These are phyloP conservation scores for Mirza zaza DNA, from an alignment of 2,113 vertebrate genomes.

Conservation along the genomic window DNA sequence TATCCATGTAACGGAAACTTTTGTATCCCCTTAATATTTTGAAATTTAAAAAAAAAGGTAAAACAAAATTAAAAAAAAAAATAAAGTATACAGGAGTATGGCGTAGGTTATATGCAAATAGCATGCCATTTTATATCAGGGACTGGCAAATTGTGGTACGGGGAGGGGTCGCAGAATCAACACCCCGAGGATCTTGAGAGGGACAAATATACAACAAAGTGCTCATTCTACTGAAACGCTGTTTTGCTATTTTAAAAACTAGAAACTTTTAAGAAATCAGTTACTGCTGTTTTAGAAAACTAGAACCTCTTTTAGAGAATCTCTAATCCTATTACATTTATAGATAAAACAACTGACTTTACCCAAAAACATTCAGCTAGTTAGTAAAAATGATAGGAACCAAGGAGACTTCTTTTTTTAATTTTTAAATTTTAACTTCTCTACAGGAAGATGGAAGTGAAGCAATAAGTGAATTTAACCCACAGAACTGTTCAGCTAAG, in stretches of 20 bases:
- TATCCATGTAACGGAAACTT: too few relatives aligned
- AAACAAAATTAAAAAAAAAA: too few relatives aligned
- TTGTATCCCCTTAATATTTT: too few relatives aligned
- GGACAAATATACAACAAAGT: neutral
- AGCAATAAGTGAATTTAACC: constrained; percentile 16
- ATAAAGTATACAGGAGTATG: too few relatives aligned
- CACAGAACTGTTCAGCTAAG: constrained; percentile 47
- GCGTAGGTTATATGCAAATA: neutral
- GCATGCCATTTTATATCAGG: neutral
- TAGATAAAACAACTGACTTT: constrained; percentile 37
- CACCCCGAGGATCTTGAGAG: neutral
- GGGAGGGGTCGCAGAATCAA: neutral
- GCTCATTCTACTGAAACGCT: neutral
- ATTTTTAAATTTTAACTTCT: constrained; percentile 27
- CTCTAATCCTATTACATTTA: neutral
- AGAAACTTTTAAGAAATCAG: neutral
- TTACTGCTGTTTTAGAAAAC: neutral
- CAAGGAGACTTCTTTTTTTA: neutral
- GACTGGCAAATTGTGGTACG: neutral
- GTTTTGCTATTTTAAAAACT: neutral
- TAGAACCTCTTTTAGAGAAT: neutral
- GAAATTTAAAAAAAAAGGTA: too few relatives aligned
- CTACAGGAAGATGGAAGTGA: constrained; percentile 57
- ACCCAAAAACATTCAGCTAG: neutral
- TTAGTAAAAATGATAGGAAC: constrained; percentile 21